Evolutionary conservation across 2,888 invertebrate species (phyloP).

Genomic region (Drosophila mulleri): DNA sequence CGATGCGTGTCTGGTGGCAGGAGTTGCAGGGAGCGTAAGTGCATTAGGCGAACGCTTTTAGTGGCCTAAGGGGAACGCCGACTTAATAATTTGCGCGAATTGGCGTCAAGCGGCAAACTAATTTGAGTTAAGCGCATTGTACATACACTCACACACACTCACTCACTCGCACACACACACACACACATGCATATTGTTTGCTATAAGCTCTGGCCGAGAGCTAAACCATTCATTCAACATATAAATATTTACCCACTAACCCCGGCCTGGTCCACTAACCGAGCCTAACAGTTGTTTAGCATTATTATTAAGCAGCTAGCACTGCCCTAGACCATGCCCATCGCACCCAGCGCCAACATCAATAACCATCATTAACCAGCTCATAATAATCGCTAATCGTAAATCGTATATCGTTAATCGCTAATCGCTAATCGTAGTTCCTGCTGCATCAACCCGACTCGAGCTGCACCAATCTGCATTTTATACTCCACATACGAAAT

Average conservation of each 20-base stretch:
- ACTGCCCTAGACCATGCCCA: conserved; percentile 20
- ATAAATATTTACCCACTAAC: conserved; percentile 21
- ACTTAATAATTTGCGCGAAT: conserved; percentile 77
- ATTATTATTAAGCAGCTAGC: conserved; percentile 15
- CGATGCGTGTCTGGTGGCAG: conserved; percentile 36
- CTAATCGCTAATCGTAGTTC: conserved; percentile 23
- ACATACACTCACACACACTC: conserved; percentile 32
- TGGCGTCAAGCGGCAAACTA: conserved; percentile 75
- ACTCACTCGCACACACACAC: conserved; percentile 18
- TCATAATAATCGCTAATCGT: conserved; percentile 35
- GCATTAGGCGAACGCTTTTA: conserved; percentile 68
- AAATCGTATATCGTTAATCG: conserved; percentile 21
- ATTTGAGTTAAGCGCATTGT: conserved; percentile 74
- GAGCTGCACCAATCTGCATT: conserved; percentile 23
- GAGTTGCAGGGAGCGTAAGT: conserved; percentile 44
- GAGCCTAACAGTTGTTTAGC: conserved; percentile 57
- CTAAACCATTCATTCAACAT: conserved; percentile 6
- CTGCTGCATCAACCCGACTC: conserved; percentile 11
- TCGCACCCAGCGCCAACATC: conserved; percentile 69
- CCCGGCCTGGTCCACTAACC: conserved; percentile 24
- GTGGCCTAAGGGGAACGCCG: conserved; percentile 56
- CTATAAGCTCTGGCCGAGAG: conserved; percentile 21
- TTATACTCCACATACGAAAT: conserved; percentile 4
- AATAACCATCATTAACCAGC: conserved; percentile 66
- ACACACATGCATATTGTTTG: conserved; percentile 14